Evolutionary conservation across 2,888 invertebrate species (phyloP).

Genomic region (Sepioteuthis lessoniana): DNA sequence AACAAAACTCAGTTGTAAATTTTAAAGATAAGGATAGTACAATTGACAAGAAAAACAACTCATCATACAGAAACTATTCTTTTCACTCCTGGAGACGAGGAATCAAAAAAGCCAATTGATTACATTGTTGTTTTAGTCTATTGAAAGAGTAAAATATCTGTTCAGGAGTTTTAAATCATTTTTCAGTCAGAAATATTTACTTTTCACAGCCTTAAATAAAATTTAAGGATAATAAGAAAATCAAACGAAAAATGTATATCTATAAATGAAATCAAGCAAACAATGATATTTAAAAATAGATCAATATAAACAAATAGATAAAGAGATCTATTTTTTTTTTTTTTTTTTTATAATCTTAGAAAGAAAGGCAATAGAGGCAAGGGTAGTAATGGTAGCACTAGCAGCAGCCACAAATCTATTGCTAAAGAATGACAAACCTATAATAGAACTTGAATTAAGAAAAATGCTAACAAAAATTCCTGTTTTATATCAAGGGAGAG

Average conservation of each 20-base stretch:
- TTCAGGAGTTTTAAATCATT: background rate
- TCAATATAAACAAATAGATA: background rate
- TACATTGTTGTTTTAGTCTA: background rate
- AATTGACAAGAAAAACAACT: too few relatives aligned
- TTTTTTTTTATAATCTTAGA: background rate
- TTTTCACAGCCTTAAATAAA: background rate
- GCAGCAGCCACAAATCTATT: slow-evolving; percentile 10
- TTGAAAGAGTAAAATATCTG: background rate
- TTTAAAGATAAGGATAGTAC: too few relatives aligned
- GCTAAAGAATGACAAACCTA: background rate
- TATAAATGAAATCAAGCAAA: background rate
- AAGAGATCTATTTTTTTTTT: too few relatives aligned
- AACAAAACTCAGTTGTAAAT: too few relatives aligned
- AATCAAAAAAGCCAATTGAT: too few relatives aligned
- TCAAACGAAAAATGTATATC: background rate
- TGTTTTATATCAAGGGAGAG: background rate
- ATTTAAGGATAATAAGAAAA: background rate
- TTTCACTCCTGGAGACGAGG: too few relatives aligned
- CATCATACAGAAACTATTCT: too few relatives aligned
- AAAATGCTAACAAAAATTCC: background rate
- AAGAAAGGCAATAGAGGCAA: background rate
- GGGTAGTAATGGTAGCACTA: background rate
- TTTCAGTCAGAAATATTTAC: background rate
- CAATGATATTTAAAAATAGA: background rate
- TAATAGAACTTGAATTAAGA: background rate